Percentiles rank a stretch among this genome's conserved stretches.
Conservation (phyloP, 1,140 invertebrate genomes). For the Euborellia annulipes region DNA sequence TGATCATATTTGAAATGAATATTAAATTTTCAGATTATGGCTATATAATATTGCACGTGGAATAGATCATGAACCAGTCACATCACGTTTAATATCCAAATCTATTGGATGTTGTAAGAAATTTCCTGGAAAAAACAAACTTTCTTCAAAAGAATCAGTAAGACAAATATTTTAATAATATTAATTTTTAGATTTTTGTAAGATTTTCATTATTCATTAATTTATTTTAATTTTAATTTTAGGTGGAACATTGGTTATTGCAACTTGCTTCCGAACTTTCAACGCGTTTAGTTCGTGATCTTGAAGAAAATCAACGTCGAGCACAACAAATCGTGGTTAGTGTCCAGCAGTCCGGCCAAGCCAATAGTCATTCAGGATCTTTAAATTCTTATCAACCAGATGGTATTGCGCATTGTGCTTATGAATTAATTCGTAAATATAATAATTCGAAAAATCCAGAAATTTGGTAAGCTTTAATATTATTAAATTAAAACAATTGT, state of each 20-base stretch:
- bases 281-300: constrained; percentile 72
- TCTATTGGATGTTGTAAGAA: constrained; percentile 93
- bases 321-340: constrained; percentile 17
- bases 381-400: constrained; percentile 40
- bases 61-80: constrained; percentile 74
- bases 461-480: constrained; percentile 17
- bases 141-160: constrained; percentile 53
- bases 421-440: constrained; percentile 41
- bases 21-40: constrained; percentile 46
- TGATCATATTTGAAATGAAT: too few species aligned
- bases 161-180: constrained; percentile 6
- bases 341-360: constrained; percentile 7
- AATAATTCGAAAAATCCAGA: constrained; percentile 31
- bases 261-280: constrained; percentile 67
- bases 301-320: constrained; percentile 27
- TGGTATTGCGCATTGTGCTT: constrained; percentile 36
- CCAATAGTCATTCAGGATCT: constrained; percentile 17
- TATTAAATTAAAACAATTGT: too few species aligned
- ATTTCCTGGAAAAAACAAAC: constrained; percentile 67
- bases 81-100: constrained; percentile 65
- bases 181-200: constrained; percentile 4
- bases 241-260: constrained; percentile 56
- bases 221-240: constrained; percentile 9
- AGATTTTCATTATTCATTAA: constrained; percentile 1
- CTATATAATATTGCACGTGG: constrained; percentile 76